Evolutionary conservation across 2,888 invertebrate species (phyloP).

Genomic region (Nemapogon koenigi): DNA sequence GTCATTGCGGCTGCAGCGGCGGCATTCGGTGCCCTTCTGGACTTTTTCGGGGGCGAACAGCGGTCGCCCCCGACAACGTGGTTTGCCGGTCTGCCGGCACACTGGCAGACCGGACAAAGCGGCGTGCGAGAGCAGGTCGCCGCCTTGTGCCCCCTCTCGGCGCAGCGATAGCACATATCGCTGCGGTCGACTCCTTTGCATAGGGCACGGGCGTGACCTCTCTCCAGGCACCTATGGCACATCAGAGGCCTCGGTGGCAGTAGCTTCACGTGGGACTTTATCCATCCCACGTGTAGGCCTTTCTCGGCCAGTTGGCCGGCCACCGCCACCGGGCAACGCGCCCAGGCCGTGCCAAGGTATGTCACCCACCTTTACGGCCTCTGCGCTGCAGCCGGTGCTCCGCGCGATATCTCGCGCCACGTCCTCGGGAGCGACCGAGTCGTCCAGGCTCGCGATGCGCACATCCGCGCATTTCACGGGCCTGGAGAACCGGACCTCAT

Average conservation of each 20-base stretch:
- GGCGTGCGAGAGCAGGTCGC: not conserved
- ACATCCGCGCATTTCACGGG: conserved; percentile 5
- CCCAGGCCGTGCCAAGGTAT: not conserved
- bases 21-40: not conserved
- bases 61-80: not conserved
- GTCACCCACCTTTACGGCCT: not conserved
- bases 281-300: conserved; percentile 6
- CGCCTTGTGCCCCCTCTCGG: conserved; percentile 1
- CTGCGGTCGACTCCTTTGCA: conserved; percentile 3
- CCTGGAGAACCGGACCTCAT: not conserved
- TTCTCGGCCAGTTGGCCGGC: conserved; percentile 1
- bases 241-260: not conserved
- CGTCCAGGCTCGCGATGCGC: conserved; percentile 4
- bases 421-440: conserved; percentile 2
- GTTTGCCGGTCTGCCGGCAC: not conserved
- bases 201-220: not conserved
- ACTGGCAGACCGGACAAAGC: not conserved
- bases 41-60: not conserved
- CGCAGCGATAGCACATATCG: conserved; percentile 5
- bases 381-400: not conserved
- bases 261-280: not conserved
- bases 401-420: not conserved
- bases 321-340: conserved; percentile 7
- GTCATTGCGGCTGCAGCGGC: not conserved
- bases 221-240: conserved; percentile 4